Conservation (phyloP, 2,888 invertebrate species). For the Pammene aurita region DNA sequence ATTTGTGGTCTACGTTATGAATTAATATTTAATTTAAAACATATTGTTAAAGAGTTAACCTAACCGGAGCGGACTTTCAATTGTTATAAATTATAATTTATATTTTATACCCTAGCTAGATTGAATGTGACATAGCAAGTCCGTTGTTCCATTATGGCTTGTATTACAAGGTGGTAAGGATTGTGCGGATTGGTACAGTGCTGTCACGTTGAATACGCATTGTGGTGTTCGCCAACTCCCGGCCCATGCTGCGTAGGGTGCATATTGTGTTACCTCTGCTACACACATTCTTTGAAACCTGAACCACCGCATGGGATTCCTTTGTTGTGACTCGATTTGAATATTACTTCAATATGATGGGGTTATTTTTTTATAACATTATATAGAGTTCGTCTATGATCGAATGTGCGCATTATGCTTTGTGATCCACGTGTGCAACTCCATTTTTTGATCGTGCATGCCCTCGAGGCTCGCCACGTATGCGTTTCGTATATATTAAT, state of each 20-base stretch:
- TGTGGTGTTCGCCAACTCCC: slow-evolving; percentile 50
- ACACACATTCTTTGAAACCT: slow-evolving; percentile 75
- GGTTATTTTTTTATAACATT: slow-evolving; percentile 53
- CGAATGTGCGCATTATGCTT: slow-evolving; percentile 11
- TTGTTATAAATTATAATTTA: slow-evolving; percentile 41
- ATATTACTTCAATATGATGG: slow-evolving; percentile 76
- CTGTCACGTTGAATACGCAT: slow-evolving; percentile 34
- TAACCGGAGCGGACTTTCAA: slow-evolving; percentile 31
- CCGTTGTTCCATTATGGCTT: slow-evolving; percentile 18
- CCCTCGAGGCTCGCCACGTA: slow-evolving; percentile 11
- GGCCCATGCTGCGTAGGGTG: slow-evolving; percentile 59
- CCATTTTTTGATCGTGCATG: slow-evolving; percentile 20
- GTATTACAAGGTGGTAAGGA: slow-evolving; percentile 7
- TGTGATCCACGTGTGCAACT: slow-evolving; percentile 6
- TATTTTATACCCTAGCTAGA: slow-evolving; percentile 28
- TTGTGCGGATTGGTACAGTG: background rate
- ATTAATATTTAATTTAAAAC: slow-evolving; percentile 35
- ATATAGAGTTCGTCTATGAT: slow-evolving; percentile 6
- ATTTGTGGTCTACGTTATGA: slow-evolving; percentile 22
- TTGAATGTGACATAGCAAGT: slow-evolving; percentile 29
- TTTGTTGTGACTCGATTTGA: slow-evolving; percentile 77
- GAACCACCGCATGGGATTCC: slow-evolving; percentile 72
- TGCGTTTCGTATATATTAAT: slow-evolving; percentile 54
- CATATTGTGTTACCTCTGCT: slow-evolving; percentile 75
- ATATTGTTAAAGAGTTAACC: slow-evolving; percentile 29